Evolutionary conservation across 1,140 invertebrate genomes (phyloP).

Genomic region (Myzus persicae): DNA sequence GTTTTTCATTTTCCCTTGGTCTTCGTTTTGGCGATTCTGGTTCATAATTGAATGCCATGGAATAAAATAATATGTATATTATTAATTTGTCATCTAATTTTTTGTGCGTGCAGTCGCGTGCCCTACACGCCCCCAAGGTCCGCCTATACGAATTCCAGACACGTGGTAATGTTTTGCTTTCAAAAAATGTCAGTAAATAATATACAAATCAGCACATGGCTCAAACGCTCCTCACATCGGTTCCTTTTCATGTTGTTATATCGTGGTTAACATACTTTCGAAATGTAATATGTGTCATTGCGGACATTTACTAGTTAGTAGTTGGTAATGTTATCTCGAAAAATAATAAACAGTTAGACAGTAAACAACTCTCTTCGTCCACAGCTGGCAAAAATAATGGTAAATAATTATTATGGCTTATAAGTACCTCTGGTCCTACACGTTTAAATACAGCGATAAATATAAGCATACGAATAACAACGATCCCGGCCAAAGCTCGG

Average conservation of each 20-base stretch:
- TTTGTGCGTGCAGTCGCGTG: not conserved
- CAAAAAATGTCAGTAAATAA: not conserved
- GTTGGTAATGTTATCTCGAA: not conserved
- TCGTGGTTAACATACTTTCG: not conserved
- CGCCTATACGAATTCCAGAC: not conserved
- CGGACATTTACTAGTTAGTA: not conserved
- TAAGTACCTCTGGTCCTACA: too few relatives aligned
- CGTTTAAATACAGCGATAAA: too few relatives aligned
- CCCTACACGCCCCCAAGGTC: not conserved
- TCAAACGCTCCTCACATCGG: not conserved
- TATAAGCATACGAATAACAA: too few relatives aligned
- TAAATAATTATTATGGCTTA: too few relatives aligned
- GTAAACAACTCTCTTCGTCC: too few relatives aligned
- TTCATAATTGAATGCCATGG: not conserved
- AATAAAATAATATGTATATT: not conserved
- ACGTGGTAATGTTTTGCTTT: not conserved
- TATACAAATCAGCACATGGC: not conserved
- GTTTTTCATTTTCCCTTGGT: not conserved
- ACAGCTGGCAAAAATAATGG: too few relatives aligned
- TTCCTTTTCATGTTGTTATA: not conserved
- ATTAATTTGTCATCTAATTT: not conserved
- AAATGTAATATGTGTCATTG: not conserved
- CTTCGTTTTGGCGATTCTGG: not conserved
- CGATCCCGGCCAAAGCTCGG: too few relatives aligned
- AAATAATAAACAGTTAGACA: not conserved